A percentile compares a stretch with the other conserved stretches of the same genome.
Evolutionary conservation across 2,888 invertebrate species (phyloP).

Genomic region (Dascillus cervinus): DNA sequence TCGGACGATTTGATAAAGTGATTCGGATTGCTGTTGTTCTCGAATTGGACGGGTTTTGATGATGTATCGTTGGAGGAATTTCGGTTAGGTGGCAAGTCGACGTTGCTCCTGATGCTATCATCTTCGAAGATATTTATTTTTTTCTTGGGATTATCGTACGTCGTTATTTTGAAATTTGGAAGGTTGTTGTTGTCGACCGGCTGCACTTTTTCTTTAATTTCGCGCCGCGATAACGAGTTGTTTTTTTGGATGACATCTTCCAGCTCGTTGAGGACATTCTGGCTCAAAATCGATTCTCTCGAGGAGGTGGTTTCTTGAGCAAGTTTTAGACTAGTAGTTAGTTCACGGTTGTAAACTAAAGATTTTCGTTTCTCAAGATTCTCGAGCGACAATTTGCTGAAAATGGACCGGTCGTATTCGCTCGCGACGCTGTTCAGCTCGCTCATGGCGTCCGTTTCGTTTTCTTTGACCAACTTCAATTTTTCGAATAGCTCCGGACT

Average conservation of each 20-base stretch:
- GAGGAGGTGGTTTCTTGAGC: conserved; percentile 19
- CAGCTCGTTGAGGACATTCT: conserved; percentile 24
- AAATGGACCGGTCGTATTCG: conserved; percentile 29
- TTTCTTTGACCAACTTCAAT: conserved; percentile 31
- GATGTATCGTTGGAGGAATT: conserved; percentile 16
- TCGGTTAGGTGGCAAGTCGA: conserved; percentile 20
- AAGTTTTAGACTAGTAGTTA: conserved; percentile 40
- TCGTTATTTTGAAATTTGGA: conserved; percentile 42
- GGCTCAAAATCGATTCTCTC: conserved; percentile 13
- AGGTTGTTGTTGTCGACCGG: conserved; percentile 26
- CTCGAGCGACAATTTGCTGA: conserved; percentile 38
- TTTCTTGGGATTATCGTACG: conserved; percentile 38
- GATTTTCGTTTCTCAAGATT: conserved; percentile 39
- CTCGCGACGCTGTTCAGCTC: conserved; percentile 24
- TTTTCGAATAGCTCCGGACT: conserved; percentile 40
- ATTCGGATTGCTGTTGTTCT: background rate
- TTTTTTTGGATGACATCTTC: conserved; percentile 23
- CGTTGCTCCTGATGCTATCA: conserved; percentile 39
- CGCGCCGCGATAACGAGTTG: conserved; percentile 13
- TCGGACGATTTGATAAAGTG: conserved; percentile 24
- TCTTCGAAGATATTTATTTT: conserved; percentile 43
- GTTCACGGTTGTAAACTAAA: conserved; percentile 40
- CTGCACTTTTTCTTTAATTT: conserved; percentile 3
- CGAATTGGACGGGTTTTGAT: background rate
- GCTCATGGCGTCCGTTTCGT: conserved; percentile 25